Evolutionary conservation across 2,113 vertebrate species (phyloP).

Genomic region (Anolis sagrei): DNA sequence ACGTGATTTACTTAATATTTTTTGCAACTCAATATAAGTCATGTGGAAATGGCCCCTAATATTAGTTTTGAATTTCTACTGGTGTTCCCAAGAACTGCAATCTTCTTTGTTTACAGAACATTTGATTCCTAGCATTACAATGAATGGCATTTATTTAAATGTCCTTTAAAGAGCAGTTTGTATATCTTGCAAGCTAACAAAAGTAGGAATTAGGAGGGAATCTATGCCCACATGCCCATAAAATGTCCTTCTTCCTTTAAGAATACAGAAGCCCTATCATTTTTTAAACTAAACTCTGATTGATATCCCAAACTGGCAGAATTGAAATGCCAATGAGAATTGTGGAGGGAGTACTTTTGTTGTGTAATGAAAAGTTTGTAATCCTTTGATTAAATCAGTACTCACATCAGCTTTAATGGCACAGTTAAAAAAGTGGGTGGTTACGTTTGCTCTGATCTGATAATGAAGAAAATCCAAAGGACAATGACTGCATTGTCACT

Average conservation of each 20-base stretch:
- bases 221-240: not conserved
- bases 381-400: not conserved
- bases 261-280: not conserved
- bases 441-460: not conserved
- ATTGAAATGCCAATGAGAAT: not conserved
- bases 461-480: not conserved
- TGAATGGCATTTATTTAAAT: conserved; percentile 2
- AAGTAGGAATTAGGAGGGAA: not conserved
- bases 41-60: not conserved
- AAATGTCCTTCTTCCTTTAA: not conserved
- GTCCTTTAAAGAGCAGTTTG: not conserved
- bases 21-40: not conserved
- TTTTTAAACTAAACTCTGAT: not conserved
- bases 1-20: not conserved
- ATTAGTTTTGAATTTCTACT: not conserved
- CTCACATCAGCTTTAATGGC: not conserved
- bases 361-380: not conserved
- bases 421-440: not conserved
- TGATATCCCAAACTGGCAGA: not conserved
- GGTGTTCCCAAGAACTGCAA: not conserved
- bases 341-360: not conserved
- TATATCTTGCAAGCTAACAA: not conserved
- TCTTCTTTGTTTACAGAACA: not conserved
- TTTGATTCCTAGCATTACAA: not conserved
- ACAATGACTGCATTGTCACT: not conserved